Percentiles rank a stretch among this genome's conserved stretches.
These are phyloP conservation scores for Pipistrellus pygmaeus DNA, from an alignment of 2,797 vertebrate species.

Conservation along the genomic window DNA sequence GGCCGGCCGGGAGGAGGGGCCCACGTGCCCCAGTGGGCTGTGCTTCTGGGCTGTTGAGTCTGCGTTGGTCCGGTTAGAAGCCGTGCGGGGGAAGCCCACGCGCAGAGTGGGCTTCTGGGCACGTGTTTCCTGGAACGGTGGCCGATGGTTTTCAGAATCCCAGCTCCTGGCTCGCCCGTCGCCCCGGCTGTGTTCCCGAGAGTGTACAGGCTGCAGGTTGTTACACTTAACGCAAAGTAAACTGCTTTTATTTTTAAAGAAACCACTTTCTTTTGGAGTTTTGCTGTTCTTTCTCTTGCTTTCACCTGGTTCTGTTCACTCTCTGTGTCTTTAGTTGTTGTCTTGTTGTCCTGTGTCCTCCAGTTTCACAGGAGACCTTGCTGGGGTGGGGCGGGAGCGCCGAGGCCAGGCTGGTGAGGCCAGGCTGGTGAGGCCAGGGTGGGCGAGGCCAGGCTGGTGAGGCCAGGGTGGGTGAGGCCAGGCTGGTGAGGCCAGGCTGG, in stretches of 20 bases:
- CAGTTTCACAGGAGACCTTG: not conserved
- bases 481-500: no score
- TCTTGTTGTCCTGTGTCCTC: not conserved
- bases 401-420: no score
- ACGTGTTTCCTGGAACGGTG: not conserved
- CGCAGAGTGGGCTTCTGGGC: not conserved
- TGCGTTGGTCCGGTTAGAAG: not conserved
- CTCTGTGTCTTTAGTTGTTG: not conserved
- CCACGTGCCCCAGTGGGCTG: no score
- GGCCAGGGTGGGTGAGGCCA: no score
- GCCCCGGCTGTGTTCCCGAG: not conserved
- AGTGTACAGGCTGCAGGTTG: not conserved
- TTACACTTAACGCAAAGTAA: constrained; percentile 47
- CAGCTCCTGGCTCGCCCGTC: not conserved
- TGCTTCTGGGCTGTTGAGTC: not conserved
- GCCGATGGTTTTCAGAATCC: not conserved
- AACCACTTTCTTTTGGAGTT: constrained; percentile 4
- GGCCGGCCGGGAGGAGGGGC: no score
- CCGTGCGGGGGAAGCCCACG: no score
- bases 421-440: no score
- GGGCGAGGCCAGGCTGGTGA: no score
- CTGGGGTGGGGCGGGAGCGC: not conserved
- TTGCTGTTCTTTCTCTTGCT: not conserved
- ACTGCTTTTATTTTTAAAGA: constrained; percentile 28
- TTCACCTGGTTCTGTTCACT: not conserved